phyloP scores from a whole-genome alignment of 1,140 invertebrate genomes.

The Zaprionus ghesquierei region DNA sequence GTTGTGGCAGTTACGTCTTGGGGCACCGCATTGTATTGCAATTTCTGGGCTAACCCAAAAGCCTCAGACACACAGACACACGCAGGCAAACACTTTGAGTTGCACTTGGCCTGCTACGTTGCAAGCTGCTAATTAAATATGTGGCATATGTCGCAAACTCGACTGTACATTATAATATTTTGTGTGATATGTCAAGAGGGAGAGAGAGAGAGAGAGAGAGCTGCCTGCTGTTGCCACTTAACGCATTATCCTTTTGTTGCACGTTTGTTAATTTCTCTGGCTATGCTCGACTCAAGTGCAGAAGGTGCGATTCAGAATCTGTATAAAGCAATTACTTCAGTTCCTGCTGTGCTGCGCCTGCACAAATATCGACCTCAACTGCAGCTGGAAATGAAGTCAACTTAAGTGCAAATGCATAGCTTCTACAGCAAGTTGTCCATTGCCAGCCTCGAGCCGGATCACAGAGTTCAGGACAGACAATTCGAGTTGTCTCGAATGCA shows the following conservation, averaged over 20 bases:
- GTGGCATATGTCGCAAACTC: constrained; percentile 34
- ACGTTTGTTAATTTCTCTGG: constrained; percentile 2
- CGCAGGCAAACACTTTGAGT: constrained; percentile 18
- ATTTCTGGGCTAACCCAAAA: constrained; percentile 27
- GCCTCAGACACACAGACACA: constrained; percentile 18
- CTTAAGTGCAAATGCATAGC: constrained; percentile 19
- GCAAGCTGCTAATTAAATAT: constrained; percentile 52
- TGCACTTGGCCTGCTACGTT: not conserved
- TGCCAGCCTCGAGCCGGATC: not conserved
- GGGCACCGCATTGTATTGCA: constrained; percentile 16
- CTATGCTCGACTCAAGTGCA: not conserved
- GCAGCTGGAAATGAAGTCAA: constrained; percentile 1
- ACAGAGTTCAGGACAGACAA: not conserved
- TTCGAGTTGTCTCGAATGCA: not conserved
- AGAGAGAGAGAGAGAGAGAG: not conserved
- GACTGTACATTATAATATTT: constrained; percentile 35
- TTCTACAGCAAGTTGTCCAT: not conserved
- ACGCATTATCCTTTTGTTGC: constrained; percentile 20
- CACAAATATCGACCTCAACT: constrained; percentile 10
- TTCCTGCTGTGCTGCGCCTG: constrained; percentile 9
- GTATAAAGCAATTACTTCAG: constrained; percentile 34
- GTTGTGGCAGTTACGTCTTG: not conserved
- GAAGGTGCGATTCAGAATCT: constrained; percentile 1
- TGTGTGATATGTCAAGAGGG: not conserved
- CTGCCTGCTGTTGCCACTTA: constrained; percentile 18